Evolutionary conservation across 2,888 invertebrate species (phyloP), one percentile per base, ranked within the genome.

Genomic region (Perithous albicinctus): DNA sequence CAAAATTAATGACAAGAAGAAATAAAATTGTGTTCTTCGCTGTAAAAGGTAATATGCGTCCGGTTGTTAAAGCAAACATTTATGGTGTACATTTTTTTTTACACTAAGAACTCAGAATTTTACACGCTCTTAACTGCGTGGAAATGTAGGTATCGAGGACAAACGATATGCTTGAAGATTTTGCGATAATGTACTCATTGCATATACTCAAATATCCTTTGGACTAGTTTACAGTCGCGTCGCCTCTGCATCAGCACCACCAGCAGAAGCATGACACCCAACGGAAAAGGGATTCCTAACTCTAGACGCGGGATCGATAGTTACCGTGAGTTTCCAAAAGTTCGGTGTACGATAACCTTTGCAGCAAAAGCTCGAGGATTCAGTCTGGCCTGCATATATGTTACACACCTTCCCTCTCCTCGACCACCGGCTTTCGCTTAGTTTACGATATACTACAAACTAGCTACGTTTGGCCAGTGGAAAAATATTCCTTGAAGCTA

Each of bases 301-400:
- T 59, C 38, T 23, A 59, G 56, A 20, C 35, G 35, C 41, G 72
- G 32, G 64, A 64, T 78, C 64, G 78, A 72, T 78, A 72, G 46
- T 61, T 67, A 15, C 59, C n/a, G 35, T 2, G 48, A 59, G 76
- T 75, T 66, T 56, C 66, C 56, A 23, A 32, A 66, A 75, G 66
- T 75, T 77, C n/a, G n/a, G n/a, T 29, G 5, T 32, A 1, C 48
- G 64, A n/a, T 56, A 41, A 12, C 18, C 63, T 54, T 41, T 70
- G 41, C 35, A 46, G 43, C 29, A 8, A 26, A 51, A 32, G 29
- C 15, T 18, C 35, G 32, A 43, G 32, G 32, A 51, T 51, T 54
- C 41, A 26, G 20, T 54, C 8, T 20, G 23, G 10, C 38, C 12
- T 63, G 54, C 70, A 61, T 51, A 41, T 23, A 67, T 26, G 12